A percentile compares a stretch with the other conserved stretches of the same genome.
phyloP scores from a whole-genome alignment of 1,140 invertebrate species.

The Monochamus saltuarius region DNA sequence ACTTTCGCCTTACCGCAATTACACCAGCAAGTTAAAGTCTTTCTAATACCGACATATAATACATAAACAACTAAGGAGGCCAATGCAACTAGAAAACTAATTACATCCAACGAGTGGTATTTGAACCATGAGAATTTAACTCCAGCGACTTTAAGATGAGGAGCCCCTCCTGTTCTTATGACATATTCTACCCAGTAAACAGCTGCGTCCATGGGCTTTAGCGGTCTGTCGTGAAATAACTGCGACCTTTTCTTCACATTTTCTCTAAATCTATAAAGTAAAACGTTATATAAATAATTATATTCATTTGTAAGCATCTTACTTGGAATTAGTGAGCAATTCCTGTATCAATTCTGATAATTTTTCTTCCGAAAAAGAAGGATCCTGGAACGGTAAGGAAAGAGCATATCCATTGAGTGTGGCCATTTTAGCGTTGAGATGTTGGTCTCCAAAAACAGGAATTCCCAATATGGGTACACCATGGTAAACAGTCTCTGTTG shows the following conservation, averaged over 20 bases:
- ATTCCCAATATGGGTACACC: slow-evolving; percentile 55
- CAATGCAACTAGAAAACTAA: slow-evolving; percentile 33
- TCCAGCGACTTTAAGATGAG: slow-evolving; percentile 60
- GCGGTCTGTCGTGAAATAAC: background rate
- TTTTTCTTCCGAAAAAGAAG: too few species aligned
- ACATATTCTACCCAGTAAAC: slow-evolving; percentile 69
- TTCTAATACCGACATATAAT: too few species aligned
- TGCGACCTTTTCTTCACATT: background rate
- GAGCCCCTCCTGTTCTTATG: slow-evolving; percentile 62
- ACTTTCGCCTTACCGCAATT: too few species aligned
- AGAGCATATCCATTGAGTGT: slow-evolving; percentile 14
- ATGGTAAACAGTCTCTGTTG: slow-evolving; percentile 52
- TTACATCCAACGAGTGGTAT: slow-evolving; percentile 44
- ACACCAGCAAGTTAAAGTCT: too few species aligned
- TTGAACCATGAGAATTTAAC: slow-evolving; percentile 58
- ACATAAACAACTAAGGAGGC: background rate
- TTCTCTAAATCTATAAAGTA: background rate
- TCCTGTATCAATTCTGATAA: too few species aligned
- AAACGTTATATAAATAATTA: too few species aligned
- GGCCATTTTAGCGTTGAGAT: slow-evolving; percentile 14
- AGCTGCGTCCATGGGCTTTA: slow-evolving; percentile 52
- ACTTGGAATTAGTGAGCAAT: too few species aligned
- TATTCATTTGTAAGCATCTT: background rate
- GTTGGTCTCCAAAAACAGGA: slow-evolving; percentile 43
- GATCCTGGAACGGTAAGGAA: background rate